Evolutionary conservation across 2,797 vertebrate genomes (phyloP).

Genomic region (Poecilia velifera): DNA sequence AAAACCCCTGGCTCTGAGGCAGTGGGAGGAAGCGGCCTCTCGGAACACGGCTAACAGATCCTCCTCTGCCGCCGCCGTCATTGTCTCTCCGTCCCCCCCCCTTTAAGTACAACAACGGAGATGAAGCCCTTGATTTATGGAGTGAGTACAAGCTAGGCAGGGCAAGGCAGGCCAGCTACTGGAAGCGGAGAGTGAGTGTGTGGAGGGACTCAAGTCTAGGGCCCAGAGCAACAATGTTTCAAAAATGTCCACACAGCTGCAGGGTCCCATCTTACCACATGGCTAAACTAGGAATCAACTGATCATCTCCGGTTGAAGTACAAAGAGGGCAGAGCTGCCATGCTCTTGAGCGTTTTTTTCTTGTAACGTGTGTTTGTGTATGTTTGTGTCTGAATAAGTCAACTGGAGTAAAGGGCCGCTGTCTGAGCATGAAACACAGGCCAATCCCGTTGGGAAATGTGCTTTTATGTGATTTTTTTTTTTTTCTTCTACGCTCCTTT

Average conservation of each 20-base stretch:
- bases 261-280: conserved; percentile 37
- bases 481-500: conserved; percentile 36
- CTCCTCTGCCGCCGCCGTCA: conserved; percentile 2
- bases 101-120: conserved; percentile 47
- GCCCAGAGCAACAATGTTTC: conserved; percentile 18
- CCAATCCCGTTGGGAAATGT: conserved; percentile 59
- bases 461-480: conserved; percentile 64
- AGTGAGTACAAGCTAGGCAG: conserved; percentile 62
- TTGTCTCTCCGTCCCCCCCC: conserved; percentile 33
- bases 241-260: conserved; percentile 28
- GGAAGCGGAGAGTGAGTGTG: conserved; percentile 29
- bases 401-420: conserved; percentile 24
- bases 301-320: conserved; percentile 32
- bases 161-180: conserved; percentile 54
- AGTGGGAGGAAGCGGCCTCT: conserved; percentile 62
- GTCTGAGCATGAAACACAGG: conserved; percentile 37
- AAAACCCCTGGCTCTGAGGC: conserved; percentile 59
- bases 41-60: conserved; percentile 48
- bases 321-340: neutral
- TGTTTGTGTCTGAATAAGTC: conserved; percentile 19
- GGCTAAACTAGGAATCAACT: conserved; percentile 36
- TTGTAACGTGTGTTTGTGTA: neutral
- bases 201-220: conserved; percentile 20
- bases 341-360: neutral
- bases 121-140: conserved; percentile 72